A percentile compares a stretch with the other conserved stretches of the same genome.
Conservation (phyloP, 1,140 invertebrate species). For the Conopomorpha cramerella region DNA sequence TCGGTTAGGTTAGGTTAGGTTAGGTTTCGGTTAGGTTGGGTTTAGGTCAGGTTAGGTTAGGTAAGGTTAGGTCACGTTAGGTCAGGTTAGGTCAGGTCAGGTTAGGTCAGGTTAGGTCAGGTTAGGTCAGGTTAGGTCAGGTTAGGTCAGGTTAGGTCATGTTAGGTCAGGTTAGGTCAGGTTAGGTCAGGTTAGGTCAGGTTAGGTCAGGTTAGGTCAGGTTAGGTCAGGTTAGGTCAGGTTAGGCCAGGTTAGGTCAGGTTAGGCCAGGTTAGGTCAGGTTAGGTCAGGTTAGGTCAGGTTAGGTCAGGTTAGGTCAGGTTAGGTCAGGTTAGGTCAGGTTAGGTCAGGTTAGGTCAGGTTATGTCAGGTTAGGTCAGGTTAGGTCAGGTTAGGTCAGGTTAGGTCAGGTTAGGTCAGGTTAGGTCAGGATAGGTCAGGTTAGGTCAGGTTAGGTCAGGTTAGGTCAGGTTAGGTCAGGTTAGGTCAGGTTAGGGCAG, state of each 20-base stretch:
- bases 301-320: conserved; percentile 9
- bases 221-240: conserved; percentile 27
- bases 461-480: conserved; percentile 16
- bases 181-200: conserved; percentile 24
- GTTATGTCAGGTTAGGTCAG: no score
- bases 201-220: conserved; percentile 29
- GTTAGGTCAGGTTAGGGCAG: no score
- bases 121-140: conserved; percentile 1
- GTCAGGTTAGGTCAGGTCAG: conserved; percentile 1
- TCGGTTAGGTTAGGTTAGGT: no score
- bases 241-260: conserved; percentile 27
- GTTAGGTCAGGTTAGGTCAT: no score
- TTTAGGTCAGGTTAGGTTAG: no score
- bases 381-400: conserved; percentile 7
- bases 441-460: conserved; percentile 12
- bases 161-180: conserved; percentile 19
- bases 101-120: conserved; percentile 1
- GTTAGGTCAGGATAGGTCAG: conserved; percentile 9
- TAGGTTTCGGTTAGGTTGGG: no score
- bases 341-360: conserved; percentile 11
- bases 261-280: conserved; percentile 31
- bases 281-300: conserved; percentile 18
- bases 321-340: conserved; percentile 10
- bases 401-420: conserved; percentile 10
- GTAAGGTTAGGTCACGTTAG: conserved; percentile 1